Evolutionary conservation across 2,888 invertebrate species (phyloP).

Genomic region (Chloroclystis v-ata): DNA sequence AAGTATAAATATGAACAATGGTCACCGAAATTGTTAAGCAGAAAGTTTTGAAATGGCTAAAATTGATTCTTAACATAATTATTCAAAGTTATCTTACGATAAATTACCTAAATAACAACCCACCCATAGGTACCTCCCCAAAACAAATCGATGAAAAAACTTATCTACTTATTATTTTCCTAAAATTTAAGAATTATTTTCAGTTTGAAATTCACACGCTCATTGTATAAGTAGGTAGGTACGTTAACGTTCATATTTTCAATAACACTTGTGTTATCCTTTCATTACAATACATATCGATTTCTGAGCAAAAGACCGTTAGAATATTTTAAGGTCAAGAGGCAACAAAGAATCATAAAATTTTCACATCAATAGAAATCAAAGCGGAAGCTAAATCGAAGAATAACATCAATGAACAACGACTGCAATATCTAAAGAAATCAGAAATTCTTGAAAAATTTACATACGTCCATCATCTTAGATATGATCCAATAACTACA

Average conservation of each 20-base stretch:
- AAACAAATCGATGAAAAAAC: no score
- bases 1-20: no score
- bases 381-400: constrained; percentile 68
- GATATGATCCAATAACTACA: constrained; percentile 68
- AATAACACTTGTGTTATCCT: constrained; percentile 28
- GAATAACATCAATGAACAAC: constrained; percentile 62
- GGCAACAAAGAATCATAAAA: constrained; percentile 41
- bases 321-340: constrained; percentile 57
- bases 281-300: constrained; percentile 37
- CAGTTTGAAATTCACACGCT: constrained; percentile 13
- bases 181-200: no score
- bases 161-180: no score
- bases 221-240: constrained; percentile 10
- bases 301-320: constrained; percentile 52
- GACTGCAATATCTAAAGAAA: constrained; percentile 42
- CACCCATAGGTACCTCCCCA: no score
- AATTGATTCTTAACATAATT: no score
- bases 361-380: constrained; percentile 62
- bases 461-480: constrained; percentile 70
- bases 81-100: no score
- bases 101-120: no score
- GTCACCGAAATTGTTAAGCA: no score
- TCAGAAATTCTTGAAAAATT: constrained; percentile 55
- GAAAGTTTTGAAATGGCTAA: no score
- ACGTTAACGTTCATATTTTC: constrained; percentile 16